Evolutionary conservation across 2,797 vertebrate species (phyloP), one percentile per base, ranked within the genome.

Genomic region (Periparus ater): DNA sequence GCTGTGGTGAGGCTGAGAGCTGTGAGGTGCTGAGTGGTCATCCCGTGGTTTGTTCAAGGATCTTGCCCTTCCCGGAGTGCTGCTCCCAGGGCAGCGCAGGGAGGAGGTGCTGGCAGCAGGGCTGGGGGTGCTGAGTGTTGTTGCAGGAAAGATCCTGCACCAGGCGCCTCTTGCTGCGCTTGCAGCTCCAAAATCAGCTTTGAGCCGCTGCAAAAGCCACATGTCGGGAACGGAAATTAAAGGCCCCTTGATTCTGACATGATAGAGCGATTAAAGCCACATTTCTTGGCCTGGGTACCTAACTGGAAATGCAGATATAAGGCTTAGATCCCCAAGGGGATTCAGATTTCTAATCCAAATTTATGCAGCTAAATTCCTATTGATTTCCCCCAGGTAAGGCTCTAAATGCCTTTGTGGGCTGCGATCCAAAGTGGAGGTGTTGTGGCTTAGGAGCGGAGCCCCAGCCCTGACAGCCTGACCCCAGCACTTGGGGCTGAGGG

Each of bases 211-310:
- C 8, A 1, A 96, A 80, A 95, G 87, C 93, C 95, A 95, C 85
- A 75, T 96, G 95, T 93, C 12, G 23, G 93, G 80, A 96, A 72
- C 82, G 91, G 92, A 96, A 97, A 95, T 95, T 81, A 97, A 96
- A 96, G 89, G 93, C 92, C 93, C 66, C 93, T 90, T 89, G 78
- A 83, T 91, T 92, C 91, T 83, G 92, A 96, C 94, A 95, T 89
- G 93, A 96, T 89, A 96, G 93, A 96, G 88, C 92, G 73, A 96
- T 96, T 96, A 91, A 93, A 96, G 93, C 88, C 96, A 89, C 95
- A 92, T 94, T 96, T 92, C 95, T 94, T 96, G 95, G 95, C 95
- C 68, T 36, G 78, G 75, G 89, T 92, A 85, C 91, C 81, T 83
- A 68, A 92, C 88, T 92, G 15, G 1, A 91, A 96, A 94, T 7